These are phyloP conservation scores for Exephanes ischioxanthus DNA, from an alignment of 2,888 invertebrate species.

Conservation along the genomic window DNA sequence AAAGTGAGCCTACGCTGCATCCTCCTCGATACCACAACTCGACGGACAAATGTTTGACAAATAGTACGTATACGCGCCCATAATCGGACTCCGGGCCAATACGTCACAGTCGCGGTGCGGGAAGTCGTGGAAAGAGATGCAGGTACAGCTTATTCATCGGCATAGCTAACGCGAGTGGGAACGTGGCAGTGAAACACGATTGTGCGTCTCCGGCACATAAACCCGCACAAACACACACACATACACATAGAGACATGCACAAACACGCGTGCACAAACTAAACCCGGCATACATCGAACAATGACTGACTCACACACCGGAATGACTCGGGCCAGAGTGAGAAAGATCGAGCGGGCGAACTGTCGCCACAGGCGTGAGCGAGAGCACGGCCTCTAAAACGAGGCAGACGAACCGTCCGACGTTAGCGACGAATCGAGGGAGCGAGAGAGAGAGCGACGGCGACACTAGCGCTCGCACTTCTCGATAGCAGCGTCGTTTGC, in stretches of 20 bases:
- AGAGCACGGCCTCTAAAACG: background rate
- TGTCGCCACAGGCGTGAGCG: slow-evolving; percentile 6
- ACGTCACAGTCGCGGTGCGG: slow-evolving; percentile 7
- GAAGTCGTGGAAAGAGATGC: slow-evolving; percentile 24
- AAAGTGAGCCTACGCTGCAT: background rate
- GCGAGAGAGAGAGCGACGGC: slow-evolving; percentile 33
- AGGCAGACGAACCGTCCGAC: background rate
- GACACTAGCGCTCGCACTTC: slow-evolving; percentile 53
- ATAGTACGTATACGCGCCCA: slow-evolving; percentile 21
- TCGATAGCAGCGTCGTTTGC: slow-evolving; percentile 49
- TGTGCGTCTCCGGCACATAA: slow-evolving; percentile 47
- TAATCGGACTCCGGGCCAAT: slow-evolving; percentile 39
- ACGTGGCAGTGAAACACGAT: slow-evolving; percentile 28
- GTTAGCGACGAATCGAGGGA: slow-evolving; percentile 21
- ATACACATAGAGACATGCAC: background rate
- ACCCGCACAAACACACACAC: background rate
- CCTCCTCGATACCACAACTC: background rate
- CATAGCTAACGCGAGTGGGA: slow-evolving; percentile 11
- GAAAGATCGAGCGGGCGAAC: background rate
- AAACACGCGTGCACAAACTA: slow-evolving; percentile 56
- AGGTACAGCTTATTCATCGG: slow-evolving; percentile 43
- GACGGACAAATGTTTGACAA: slow-evolving; percentile 39
- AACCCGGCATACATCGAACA: slow-evolving; percentile 63
- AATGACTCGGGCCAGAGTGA: slow-evolving; percentile 38
- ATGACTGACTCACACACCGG: slow-evolving; percentile 65